phyloP scores from a whole-genome alignment of 2,888 invertebrate genomes.

The Drosophila demipolita region DNA sequence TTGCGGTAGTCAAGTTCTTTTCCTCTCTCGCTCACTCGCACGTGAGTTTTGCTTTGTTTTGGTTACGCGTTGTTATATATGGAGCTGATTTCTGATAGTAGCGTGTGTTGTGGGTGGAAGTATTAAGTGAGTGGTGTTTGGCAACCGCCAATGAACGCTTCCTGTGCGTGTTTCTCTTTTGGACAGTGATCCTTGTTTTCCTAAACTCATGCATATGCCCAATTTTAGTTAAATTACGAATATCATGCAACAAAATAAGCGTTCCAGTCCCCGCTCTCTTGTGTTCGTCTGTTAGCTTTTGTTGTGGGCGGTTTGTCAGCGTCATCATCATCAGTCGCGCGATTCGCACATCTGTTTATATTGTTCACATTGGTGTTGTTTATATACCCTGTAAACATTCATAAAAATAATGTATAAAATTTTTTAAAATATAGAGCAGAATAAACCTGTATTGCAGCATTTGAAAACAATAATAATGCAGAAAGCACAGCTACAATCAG shows the following conservation, averaged over 20 bases:
- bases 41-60: constrained; percentile 68
- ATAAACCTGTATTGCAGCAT: background rate
- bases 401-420: background rate
- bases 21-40: constrained; percentile 17
- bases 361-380: constrained; percentile 37
- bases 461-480: background rate
- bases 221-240: constrained; percentile 39
- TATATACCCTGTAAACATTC: constrained; percentile 11
- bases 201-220: constrained; percentile 44
- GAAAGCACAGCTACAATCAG: background rate
- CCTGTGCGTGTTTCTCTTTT: constrained; percentile 70
- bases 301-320: constrained; percentile 69
- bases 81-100: constrained; percentile 25
- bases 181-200: constrained; percentile 60
- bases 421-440: background rate
- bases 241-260: constrained; percentile 26
- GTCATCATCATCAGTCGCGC: constrained; percentile 62
- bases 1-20: constrained; percentile 43
- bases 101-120: constrained; percentile 4
- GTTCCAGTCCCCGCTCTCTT: constrained; percentile 11
- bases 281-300: constrained; percentile 21
- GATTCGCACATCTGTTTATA: constrained; percentile 64
- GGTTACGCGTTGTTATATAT: constrained; percentile 69
- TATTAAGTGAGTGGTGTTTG: constrained; percentile 13
- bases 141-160: constrained; percentile 54